Evolutionary conservation across 2,888 invertebrate species (phyloP).

Genomic region (Parnassius apollo): DNA sequence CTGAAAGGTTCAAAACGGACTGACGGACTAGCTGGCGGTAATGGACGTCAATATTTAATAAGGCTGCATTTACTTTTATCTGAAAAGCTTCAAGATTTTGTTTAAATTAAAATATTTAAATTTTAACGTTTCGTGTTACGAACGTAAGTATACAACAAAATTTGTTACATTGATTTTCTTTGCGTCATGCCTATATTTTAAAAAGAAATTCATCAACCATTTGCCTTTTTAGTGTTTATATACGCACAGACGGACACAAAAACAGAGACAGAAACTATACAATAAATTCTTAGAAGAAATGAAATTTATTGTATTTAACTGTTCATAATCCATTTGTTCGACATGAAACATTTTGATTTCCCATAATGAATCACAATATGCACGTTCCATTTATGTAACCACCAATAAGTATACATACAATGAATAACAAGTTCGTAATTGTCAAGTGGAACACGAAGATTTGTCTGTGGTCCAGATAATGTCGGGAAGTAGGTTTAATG

Average conservation of each 20-base stretch:
- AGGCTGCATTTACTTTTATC: slow-evolving; percentile 1
- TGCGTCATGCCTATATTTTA: too few species aligned
- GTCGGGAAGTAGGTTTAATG: slow-evolving; percentile 24
- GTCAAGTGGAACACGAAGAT: slow-evolving; percentile 20
- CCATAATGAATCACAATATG: too few species aligned
- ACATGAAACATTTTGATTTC: too few species aligned
- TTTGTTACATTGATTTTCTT: not conserved
- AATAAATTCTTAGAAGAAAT: too few species aligned
- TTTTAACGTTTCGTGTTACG: not conserved
- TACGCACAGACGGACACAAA: too few species aligned
- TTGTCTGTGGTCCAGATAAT: slow-evolving; percentile 22
- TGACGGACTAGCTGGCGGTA: slow-evolving; percentile 5
- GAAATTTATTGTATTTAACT: too few species aligned
- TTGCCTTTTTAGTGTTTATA: too few species aligned
- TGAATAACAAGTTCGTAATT: slow-evolving; percentile 24
- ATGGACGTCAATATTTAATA: slow-evolving; percentile 19
- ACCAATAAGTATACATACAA: not conserved
- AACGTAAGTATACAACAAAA: not conserved
- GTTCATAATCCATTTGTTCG: too few species aligned
- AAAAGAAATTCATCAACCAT: too few species aligned
- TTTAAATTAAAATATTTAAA: not conserved
- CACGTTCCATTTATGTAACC: too few species aligned
- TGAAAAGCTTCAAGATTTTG: not conserved
- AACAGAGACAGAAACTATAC: too few species aligned
- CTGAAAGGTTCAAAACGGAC: slow-evolving; percentile 22